Conservation (phyloP, 2,113 vertebrate species). For the Ciconia boyciana region DNA sequence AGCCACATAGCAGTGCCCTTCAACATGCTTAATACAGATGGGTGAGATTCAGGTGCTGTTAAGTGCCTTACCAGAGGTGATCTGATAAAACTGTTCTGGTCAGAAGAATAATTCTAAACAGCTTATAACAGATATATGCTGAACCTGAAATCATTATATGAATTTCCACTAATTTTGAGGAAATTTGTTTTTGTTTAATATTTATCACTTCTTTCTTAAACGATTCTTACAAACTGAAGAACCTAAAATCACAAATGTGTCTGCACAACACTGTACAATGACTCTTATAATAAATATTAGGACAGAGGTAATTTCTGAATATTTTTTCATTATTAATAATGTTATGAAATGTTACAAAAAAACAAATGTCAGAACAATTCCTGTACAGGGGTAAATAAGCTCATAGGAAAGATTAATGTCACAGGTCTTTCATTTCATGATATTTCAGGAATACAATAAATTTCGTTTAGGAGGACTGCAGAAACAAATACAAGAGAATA, state of each 20-base stretch:
- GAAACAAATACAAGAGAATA: background rate
- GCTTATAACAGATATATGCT: background rate
- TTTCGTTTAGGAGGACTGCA: background rate
- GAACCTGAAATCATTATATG: background rate
- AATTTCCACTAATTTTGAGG: background rate
- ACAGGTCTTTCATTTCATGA: background rate
- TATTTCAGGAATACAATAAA: background rate
- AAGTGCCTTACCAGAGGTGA: background rate
- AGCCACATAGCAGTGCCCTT: background rate
- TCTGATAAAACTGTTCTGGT: background rate
- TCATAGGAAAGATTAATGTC: background rate
- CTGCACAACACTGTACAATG: background rate
- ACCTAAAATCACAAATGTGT: background rate
- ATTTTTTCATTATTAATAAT: constrained; percentile 6
- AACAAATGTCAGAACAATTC: background rate
- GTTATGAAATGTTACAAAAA: background rate
- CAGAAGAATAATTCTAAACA: background rate
- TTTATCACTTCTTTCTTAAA: background rate
- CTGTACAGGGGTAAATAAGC: background rate
- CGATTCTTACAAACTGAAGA: background rate
- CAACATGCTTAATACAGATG: background rate
- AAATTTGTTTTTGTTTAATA: background rate
- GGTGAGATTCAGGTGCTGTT: background rate
- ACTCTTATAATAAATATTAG: background rate
- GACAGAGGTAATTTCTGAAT: background rate